phyloP scores from a whole-genome alignment of 2,113 vertebrate genomes.

The Gasterosteus nipponicus region DNA sequence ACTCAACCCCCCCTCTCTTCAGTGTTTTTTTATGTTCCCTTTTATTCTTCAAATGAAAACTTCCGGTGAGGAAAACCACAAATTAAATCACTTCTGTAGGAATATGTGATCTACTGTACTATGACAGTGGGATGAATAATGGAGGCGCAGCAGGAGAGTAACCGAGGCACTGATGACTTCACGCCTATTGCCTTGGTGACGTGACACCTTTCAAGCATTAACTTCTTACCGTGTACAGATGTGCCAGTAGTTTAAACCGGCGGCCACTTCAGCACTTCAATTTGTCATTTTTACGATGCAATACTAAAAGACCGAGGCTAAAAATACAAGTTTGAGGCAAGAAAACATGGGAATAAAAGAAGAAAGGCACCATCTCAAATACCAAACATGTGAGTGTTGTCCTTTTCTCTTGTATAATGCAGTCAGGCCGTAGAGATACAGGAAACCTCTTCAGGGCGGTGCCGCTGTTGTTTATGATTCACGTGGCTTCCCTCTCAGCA shows the following conservation, averaged over 20 bases:
- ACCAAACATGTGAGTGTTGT: neutral
- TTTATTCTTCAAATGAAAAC: slow-evolving; percentile 10
- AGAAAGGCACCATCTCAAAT: neutral
- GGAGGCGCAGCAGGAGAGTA: neutral
- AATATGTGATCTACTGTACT: neutral
- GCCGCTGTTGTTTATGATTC: slow-evolving; percentile 54
- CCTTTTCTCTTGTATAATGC: neutral
- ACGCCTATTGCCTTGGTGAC: neutral
- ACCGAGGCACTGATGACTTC: neutral
- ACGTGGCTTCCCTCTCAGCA: slow-evolving; percentile 52
- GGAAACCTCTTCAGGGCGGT: slow-evolving; percentile 38
- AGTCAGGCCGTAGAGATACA: neutral
- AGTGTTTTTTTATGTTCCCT: neutral
- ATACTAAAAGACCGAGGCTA: neutral
- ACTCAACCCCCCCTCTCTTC: neutral
- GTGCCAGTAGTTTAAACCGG: neutral
- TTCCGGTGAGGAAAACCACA: neutral
- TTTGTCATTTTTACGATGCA: neutral
- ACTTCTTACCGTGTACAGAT: neutral
- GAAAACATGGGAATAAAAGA: neutral
- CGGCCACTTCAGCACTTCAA: neutral
- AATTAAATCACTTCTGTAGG: neutral
- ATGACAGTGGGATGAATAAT: neutral
- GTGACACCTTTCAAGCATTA: neutral
- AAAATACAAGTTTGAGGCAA: neutral